Evolutionary conservation across 1,140 invertebrate genomes (phyloP), one percentile per base, ranked within the genome.

Genomic region (Glossosoma conforme): DNA sequence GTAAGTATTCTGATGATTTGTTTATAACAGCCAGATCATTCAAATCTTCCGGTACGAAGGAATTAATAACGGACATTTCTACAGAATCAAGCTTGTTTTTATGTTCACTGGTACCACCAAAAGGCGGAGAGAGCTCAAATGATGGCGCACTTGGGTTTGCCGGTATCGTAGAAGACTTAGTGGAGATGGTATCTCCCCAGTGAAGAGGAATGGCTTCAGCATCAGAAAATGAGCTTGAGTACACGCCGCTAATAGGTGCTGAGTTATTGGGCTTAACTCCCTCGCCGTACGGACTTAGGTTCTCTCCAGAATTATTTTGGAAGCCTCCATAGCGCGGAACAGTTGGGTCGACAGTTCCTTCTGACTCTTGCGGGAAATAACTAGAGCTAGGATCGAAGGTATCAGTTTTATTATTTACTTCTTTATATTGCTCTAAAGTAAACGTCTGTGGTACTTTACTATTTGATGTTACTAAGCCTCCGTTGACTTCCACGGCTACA

Each of bases 221-320:
- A 18, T 53, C 47, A 17, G 50, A 17, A 21, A 44, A 15, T 22
- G 51, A 18, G 32, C 54, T 56, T 1, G 60, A 33, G 30, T 40
- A 54, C 2, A 38, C 36, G 24, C 45, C 67, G 40, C 57, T 68
- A 13, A 70, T 59, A 25, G 67, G 63, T 59, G 65, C 65, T 11
- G 60, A 60, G 19, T 68, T 62, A 13, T 51, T 54, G 2, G 62
- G 59, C 21, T 64, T 60, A 19, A 63, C 48, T 19, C 58, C 63
- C 37, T 53, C 62, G 11, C 70, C 68, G 47, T 72, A 74, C 18
- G 63, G 62, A 14, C 61, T 61, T 32, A 61, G 52, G 36, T 47
- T 43, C 43, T 58, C 50, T 17, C 61, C 33, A 14, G 68, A 67
- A 55, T 79, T 78, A 44, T 80, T 79, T 56, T 78, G 75, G 56